Base-by-base conservation (phyloP, 2,888 invertebrate species). In the Drosophila birchii region DNA sequence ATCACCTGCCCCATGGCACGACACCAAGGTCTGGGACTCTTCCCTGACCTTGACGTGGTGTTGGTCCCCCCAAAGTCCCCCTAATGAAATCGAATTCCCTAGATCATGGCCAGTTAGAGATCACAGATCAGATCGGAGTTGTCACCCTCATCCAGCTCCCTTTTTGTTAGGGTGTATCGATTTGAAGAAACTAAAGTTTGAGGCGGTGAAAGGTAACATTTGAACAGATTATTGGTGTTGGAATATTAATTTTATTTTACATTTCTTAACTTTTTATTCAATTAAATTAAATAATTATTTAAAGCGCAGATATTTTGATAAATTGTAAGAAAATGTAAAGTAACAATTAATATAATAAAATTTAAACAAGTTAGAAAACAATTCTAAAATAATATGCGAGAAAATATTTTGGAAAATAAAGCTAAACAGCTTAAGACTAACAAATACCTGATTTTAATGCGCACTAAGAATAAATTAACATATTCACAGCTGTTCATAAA, bases 21-120 rank as follows among this genome's bases (percentile, higher is more conserved):
- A 47, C 70, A 41, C 56, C 68, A 70, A 69, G 34, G 57, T n/a
- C 70, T 23, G 68, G 68, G 44, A 57, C 0, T 0, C 2, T 3
- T 68, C 67, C 43, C 55, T 26, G 53, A 36, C 41, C 41, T 78
- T 79, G 80, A 78, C 63, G 68, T 55, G 59, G 76, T 67, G 51
- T 72, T n/a, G n/a, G 39, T 18, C 0, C 26, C 23, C 45, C 45
- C 9, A 16, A n/a, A 16, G n/a, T 14, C 26, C 49, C 47, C 39
- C 26, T 5, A 29, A 34, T n/a, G 14, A 64, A 44, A 29, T 63
- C 49, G 43, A 64, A 43, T 29, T 34, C 64, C 49, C 32, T 18
- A 51, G 29, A 49, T 51, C 75, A 66, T 55, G 36, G 68, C 36
- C 45, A 47, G 45, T 34, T 26, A 64, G 66, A 76, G 66, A 76